These are phyloP conservation scores for Ricordea florida DNA, from an alignment of 92 coral and sea anemone species.

Conservation along the genomic window DNA sequence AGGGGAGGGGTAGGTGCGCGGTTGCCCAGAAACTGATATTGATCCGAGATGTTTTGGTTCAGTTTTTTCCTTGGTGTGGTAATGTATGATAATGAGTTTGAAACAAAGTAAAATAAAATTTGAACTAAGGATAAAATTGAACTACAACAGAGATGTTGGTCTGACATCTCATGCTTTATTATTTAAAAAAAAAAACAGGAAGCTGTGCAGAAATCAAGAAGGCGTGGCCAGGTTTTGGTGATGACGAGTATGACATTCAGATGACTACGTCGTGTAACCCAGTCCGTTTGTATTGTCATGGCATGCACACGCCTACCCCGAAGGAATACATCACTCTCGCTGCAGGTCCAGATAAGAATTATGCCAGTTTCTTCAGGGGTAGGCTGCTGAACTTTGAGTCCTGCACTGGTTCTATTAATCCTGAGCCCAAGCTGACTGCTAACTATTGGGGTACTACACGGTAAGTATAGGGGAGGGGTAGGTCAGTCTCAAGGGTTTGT, in stretches of 20 bases:
- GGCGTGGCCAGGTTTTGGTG: conserved; percentile 87
- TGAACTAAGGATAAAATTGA: too few species aligned
- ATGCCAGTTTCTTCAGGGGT: conserved; percentile 87
- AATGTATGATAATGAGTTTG: too few species aligned
- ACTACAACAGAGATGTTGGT: too few species aligned
- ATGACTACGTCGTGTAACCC: conserved; percentile 88
- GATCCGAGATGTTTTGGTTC: too few species aligned
- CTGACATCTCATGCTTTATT: neutral
- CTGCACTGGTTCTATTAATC: conserved; percentile 88
- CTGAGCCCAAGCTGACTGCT: conserved; percentile 86
- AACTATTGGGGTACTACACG: conserved; percentile 98
- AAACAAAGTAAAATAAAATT: too few species aligned
- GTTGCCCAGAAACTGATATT: too few species aligned
- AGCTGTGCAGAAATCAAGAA: conserved; percentile 92
- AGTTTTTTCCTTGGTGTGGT: too few species aligned
- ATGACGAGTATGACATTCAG: conserved; percentile 93
- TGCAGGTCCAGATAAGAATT: conserved; percentile 86
- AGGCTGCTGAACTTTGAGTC: conserved; percentile 85
- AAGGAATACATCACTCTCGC: conserved; percentile 88
- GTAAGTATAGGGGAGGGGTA: conserved; percentile 57
- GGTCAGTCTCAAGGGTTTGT: too few species aligned
- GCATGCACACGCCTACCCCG: conserved; percentile 85
- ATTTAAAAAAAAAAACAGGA: too few species aligned
- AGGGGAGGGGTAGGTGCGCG: too few species aligned
- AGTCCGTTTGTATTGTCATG: conserved; percentile 89